Base-by-base conservation (phyloP, 2,888 invertebrate genomes). In the Dolichopus griseipennis region DNA sequence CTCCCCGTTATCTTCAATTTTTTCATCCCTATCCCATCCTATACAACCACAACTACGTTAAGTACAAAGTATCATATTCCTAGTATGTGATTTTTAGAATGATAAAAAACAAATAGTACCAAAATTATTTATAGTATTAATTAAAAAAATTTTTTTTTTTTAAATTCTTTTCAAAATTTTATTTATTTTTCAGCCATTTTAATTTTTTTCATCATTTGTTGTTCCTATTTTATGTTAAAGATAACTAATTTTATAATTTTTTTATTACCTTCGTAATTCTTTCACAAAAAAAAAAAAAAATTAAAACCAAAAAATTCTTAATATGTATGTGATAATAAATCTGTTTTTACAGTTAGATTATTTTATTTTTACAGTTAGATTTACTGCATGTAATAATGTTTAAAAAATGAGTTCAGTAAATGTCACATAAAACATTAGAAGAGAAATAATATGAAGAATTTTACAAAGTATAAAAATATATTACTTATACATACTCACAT, bases 371-470 rank as follows among this genome's bases (percentile, higher is more conserved):
- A 4, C 5, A 4, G 5, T 27, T 52, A 52, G 52, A 52, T 52
- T 52, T 52, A 52, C 52, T 52, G 18, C 52, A 52, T 3, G 52
- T 15, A 52, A 52, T 52, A 52, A 52, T 18, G 52, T 52, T 52
- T 12, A 6, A 18, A n/a, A 52, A 52, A 52, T 52, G n/a, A 52
- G 52, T 52, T 52, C 52, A 52, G 18, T 52, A 52, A 52, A 52
- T 52, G 52, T 52, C 52, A 52, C 52, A 52, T 52, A 52, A 52
- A 52, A 52, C 12, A 52, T 18, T 52, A 52, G 52, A 52, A 52
- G n/a, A n/a, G n/a, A n/a, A 52, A 18, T 27, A 52, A 12, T 52
- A 12, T 52, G 5, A 52, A 15, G 6, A 52, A 18, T 2, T n/a
- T 2, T 18, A 52, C 6, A 52, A n/a, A 6, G 18, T 52, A n/a